Evolutionary conservation across 2,888 invertebrate genomes (phyloP).

Genomic region (Polietes domitor): DNA sequence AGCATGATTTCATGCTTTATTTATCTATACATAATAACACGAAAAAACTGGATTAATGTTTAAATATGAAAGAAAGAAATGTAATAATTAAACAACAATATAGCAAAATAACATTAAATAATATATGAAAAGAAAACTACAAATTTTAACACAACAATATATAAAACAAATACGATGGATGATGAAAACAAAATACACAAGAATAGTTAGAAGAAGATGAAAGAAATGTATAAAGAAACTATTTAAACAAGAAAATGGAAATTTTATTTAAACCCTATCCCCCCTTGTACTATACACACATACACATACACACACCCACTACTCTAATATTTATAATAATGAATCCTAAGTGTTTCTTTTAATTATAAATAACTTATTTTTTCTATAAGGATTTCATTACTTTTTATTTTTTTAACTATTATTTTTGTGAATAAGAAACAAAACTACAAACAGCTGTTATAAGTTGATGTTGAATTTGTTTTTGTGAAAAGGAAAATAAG

Average conservation of each 20-base stretch:
- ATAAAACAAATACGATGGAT: slow-evolving; percentile 29
- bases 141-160: slow-evolving; percentile 53
- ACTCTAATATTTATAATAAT: slow-evolving; percentile 44
- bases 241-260: slow-evolving; percentile 31
- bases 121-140: slow-evolving; percentile 40
- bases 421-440: slow-evolving; percentile 48
- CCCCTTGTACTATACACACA: slow-evolving; percentile 55
- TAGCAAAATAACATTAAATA: slow-evolving; percentile 48
- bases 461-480: slow-evolving; percentile 55
- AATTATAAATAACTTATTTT: slow-evolving; percentile 53
- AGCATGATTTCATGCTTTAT: slow-evolving; percentile 47
- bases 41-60: slow-evolving; percentile 50
- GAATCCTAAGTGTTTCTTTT: slow-evolving; percentile 54
- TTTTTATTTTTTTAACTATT: slow-evolving; percentile 54
- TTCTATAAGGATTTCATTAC: slow-evolving; percentile 42
- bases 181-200: slow-evolving; percentile 33
- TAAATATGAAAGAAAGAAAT: slow-evolving; percentile 43
- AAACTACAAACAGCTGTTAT: slow-evolving; percentile 56
- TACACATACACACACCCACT: slow-evolving; percentile 19
- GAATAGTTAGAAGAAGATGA: slow-evolving; percentile 54
- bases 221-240: slow-evolving; percentile 41
- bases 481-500: slow-evolving; percentile 45
- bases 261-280: slow-evolving; percentile 29
- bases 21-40: slow-evolving; percentile 45
- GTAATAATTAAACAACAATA: slow-evolving; percentile 30